These are phyloP conservation scores for Pollicipes pollicipes DNA, from an alignment of 1,140 invertebrate species.

Conservation along the genomic window DNA sequence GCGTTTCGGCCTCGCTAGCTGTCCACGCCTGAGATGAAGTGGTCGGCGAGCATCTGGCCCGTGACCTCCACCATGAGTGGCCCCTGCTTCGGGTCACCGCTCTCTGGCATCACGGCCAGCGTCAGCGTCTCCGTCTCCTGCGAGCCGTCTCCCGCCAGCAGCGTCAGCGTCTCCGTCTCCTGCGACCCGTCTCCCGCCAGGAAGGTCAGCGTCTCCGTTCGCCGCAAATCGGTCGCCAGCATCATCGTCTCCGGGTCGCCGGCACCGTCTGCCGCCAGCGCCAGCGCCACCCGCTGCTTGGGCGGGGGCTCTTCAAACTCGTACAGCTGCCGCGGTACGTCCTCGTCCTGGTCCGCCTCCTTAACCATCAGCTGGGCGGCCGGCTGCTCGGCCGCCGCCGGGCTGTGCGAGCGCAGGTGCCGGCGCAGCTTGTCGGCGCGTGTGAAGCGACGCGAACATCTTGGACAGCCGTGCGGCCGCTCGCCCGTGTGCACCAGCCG, in stretches of 20 bases:
- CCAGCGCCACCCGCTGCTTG: no score
- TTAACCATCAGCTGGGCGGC: neutral
- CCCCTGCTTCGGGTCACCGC: neutral
- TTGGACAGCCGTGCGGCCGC: constrained; percentile 19
- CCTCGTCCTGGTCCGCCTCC: no score
- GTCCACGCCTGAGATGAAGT: no score
- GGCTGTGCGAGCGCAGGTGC: neutral
- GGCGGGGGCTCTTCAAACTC: neutral
- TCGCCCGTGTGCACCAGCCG: constrained; percentile 20
- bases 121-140: neutral
- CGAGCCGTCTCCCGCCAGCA: neutral
- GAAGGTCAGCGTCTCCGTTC: neutral
- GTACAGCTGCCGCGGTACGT: no score
- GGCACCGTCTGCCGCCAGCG: neutral
- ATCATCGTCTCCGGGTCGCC: neutral
- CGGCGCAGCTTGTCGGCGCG: neutral
- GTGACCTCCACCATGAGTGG: neutral
- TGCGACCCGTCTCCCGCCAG: neutral
- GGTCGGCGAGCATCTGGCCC: neutral
- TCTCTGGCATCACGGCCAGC: neutral
- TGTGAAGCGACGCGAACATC: constrained; percentile 8
- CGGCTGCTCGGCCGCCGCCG: no score
- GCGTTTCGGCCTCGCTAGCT: no score
- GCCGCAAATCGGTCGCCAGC: neutral
- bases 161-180: no score